phyloP scores from a whole-genome alignment of 2,888 invertebrate genomes.

The Cryptus viduatorius region DNA sequence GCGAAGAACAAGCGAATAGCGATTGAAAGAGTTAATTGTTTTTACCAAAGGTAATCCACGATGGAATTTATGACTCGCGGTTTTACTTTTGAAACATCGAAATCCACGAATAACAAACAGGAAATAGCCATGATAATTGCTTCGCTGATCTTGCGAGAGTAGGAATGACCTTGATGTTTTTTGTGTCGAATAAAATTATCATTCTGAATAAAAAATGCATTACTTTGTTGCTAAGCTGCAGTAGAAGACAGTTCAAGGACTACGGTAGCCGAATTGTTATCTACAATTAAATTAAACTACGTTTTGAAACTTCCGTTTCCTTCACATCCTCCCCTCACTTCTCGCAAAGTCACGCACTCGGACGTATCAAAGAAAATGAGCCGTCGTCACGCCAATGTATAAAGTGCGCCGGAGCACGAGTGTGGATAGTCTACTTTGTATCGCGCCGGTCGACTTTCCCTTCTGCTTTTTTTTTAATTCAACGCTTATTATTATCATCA shows the following conservation, averaged over 20 bases:
- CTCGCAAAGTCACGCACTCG: constrained; percentile 59
- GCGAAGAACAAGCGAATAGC: not conserved
- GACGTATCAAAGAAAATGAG: constrained; percentile 42
- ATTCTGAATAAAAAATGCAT: not conserved
- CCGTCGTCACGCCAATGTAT: constrained; percentile 50
- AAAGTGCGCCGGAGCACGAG: constrained; percentile 29
- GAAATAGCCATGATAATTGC: not conserved
- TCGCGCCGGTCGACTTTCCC: not conserved
- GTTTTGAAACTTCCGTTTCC: not conserved
- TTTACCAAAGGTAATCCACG: not conserved
- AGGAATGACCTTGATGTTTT: not conserved
- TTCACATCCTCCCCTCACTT: constrained; percentile 1
- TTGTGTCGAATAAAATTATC: not conserved
- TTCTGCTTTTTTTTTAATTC: not conserved
- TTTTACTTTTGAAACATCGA: not conserved
- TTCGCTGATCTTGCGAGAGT: no score
- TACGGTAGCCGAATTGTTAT: not conserved
- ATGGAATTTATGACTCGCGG: not conserved
- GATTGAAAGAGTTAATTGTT: not conserved
- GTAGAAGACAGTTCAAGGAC: not conserved
- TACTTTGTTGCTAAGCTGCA: not conserved
- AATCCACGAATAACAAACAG: not conserved
- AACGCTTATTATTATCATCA: constrained; percentile 23
- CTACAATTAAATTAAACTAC: not conserved
- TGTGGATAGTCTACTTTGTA: constrained; percentile 24